Evolutionary conservation across 2,888 invertebrate genomes (phyloP).

Genomic region (Chirona hameri): DNA sequence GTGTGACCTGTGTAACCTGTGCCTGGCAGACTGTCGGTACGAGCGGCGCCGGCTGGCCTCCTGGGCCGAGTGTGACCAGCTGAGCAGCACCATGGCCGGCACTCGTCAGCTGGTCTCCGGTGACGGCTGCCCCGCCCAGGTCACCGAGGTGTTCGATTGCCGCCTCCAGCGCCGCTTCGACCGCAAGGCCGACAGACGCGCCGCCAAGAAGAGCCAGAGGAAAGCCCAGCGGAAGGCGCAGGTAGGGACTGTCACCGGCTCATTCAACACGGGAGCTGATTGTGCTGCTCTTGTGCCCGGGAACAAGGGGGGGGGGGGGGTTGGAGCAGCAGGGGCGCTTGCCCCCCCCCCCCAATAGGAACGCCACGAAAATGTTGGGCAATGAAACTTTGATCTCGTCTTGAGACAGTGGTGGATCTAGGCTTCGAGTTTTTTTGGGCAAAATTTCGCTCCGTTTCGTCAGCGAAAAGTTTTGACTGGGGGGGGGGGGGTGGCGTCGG

Average conservation of each 20-base stretch:
- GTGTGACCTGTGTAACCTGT: background rate
- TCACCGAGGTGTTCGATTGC: background rate
- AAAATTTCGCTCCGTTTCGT: no score
- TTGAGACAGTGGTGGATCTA: no score
- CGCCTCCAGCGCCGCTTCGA: background rate
- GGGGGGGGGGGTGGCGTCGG: no score
- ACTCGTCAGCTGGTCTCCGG: background rate
- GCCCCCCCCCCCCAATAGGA: no score
- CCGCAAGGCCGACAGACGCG: background rate
- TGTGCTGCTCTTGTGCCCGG: no score
- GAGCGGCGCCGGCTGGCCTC: background rate
- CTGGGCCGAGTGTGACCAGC: background rate
- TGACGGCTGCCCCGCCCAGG: background rate
- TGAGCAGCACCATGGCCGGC: background rate
- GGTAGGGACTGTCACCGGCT: background rate
- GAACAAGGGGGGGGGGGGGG: no score
- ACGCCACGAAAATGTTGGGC: no score
- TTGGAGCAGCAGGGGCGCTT: no score
- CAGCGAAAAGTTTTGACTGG: no score
- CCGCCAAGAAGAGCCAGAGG: background rate
- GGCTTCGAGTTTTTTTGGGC: no score
- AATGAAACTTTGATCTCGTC: no score
- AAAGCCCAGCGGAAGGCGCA: background rate
- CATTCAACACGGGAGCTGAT: no score
- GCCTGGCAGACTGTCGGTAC: background rate